These are phyloP conservation scores for Macroglossus sobrinus DNA, from an alignment of 2,113 vertebrate genomes.

Conservation along the genomic window DNA sequence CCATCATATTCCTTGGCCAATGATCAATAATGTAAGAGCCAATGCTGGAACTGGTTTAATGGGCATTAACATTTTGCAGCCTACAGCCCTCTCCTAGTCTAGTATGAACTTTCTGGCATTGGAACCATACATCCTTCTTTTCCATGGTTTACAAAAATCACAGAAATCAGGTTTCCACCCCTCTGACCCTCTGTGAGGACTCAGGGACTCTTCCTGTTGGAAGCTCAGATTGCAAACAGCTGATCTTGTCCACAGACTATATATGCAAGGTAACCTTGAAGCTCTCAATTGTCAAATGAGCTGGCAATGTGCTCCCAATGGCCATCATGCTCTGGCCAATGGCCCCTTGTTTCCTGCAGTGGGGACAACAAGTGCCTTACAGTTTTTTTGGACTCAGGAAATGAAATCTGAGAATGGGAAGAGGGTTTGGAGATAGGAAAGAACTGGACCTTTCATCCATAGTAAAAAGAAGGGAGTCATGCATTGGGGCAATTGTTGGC, in stretches of 20 bases:
- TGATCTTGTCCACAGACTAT: background rate
- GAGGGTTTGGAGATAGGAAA: background rate
- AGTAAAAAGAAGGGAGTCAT: background rate
- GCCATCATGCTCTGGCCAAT: background rate
- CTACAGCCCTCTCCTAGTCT: background rate
- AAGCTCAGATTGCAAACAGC: background rate
- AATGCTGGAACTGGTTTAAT: background rate
- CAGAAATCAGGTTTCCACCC: background rate
- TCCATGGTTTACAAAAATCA: background rate
- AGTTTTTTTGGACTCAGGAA: background rate
- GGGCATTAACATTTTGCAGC: background rate
- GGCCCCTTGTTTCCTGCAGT: background rate
- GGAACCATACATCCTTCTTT: background rate
- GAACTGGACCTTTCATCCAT: background rate
- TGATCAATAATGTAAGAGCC: background rate
- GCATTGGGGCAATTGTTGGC: background rate
- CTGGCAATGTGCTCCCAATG: background rate
- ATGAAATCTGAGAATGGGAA: background rate
- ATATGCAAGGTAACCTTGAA: background rate
- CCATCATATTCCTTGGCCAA: background rate
- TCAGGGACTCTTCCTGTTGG: background rate
- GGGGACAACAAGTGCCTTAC: background rate
- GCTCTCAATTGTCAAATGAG: background rate
- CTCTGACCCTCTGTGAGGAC: background rate
- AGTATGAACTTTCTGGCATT: background rate